A percentile compares a stretch with the other conserved stretches of the same genome.
Conservation (phyloP, 2,113 vertebrate species). For the Zingel zingel region DNA sequence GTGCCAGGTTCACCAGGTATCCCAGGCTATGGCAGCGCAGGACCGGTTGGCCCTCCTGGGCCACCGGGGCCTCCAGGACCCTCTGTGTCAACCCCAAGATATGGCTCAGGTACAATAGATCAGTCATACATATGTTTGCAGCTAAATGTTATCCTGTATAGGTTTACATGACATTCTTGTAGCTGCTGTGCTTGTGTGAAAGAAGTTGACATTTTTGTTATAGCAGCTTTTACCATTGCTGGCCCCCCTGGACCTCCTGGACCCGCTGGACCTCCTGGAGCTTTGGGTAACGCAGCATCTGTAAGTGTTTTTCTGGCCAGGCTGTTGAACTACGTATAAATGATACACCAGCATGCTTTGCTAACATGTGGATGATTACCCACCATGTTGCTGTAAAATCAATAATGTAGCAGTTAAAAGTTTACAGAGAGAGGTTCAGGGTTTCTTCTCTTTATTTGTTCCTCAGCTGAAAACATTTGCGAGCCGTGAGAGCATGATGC, state of each 20-base stretch:
- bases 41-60: conserved; percentile 89
- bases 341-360: neutral
- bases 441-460: neutral
- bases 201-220: conserved; percentile 17
- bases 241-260: conserved; percentile 92
- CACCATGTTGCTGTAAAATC: neutral
- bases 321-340: neutral
- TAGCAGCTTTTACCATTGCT: conserved; percentile 84
- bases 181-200: neutral
- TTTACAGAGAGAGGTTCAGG: neutral
- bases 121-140: neutral
- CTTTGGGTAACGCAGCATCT: conserved; percentile 75
- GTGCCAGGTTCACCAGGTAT: conserved; percentile 89
- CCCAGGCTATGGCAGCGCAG: conserved; percentile 90
- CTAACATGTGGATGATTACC: neutral
- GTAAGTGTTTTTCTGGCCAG: conserved; percentile 79
- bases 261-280: conserved; percentile 91
- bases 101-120: conserved; percentile 83
- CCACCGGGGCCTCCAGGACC: conserved; percentile 88
- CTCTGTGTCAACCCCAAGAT: conserved; percentile 82
- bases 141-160: neutral
- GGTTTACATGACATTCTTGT: neutral
- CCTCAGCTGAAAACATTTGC: conserved; percentile 84
- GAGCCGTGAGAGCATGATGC: conserved; percentile 87
- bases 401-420: too few relatives aligned